Conservation (phyloP, 1,140 invertebrate genomes). For the Temnothorax longispinosus region DNA sequence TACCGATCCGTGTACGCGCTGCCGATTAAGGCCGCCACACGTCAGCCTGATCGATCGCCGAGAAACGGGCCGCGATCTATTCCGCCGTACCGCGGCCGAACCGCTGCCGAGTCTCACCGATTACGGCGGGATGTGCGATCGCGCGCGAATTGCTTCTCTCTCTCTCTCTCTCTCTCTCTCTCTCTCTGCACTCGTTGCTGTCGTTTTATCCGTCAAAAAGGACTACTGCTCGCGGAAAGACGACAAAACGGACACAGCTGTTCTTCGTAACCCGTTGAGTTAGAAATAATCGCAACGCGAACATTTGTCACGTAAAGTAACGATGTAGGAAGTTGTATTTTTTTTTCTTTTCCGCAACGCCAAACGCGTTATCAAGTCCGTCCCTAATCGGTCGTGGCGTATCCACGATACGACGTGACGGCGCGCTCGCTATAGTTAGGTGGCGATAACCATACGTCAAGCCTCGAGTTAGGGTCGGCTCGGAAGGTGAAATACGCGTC, state of each 20-base stretch:
- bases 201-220: neutral
- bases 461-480: conserved; percentile 33
- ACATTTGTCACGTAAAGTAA: neutral
- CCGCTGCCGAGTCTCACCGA: neutral
- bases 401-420: neutral
- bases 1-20: conserved; percentile 68
- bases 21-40: conserved; percentile 58
- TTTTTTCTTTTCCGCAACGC: neutral
- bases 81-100: conserved; percentile 7
- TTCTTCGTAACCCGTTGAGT: neutral
- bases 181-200: neutral
- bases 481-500: conserved; percentile 47
- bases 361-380: neutral
- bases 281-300: neutral
- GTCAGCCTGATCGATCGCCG: conserved; percentile 47
- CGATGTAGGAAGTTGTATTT: neutral
- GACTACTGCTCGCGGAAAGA: neutral
- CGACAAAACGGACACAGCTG: neutral
- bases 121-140: neutral
- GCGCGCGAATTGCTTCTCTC: no score
- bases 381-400: conserved; percentile 3
- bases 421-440: neutral
- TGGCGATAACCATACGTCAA: conserved; percentile 40
- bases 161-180: neutral
- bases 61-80: conserved; percentile 47